Conservation (phyloP, 1,140 invertebrate species). For the Telenomus remus region DNA sequence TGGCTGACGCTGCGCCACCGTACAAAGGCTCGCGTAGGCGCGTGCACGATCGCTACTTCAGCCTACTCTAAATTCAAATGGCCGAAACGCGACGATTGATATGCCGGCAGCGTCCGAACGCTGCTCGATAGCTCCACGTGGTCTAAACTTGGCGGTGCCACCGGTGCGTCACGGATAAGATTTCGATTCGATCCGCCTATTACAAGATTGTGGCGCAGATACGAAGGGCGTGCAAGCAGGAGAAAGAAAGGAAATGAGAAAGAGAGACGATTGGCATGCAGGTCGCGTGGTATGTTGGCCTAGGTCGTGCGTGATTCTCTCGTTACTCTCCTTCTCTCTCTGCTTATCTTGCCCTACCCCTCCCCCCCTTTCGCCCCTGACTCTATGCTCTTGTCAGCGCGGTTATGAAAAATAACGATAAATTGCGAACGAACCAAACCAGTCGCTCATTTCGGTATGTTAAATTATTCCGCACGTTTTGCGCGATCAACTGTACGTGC, state of each 20-base stretch:
- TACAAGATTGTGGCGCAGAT: conserved; percentile 55
- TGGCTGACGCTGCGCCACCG: conserved; percentile 50
- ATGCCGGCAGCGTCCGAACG: conserved; percentile 44
- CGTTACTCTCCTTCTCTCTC: conserved; percentile 48
- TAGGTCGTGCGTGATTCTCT: conserved; percentile 72
- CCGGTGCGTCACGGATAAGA: conserved; percentile 51
- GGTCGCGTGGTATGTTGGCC: conserved; percentile 74
- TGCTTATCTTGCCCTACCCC: conserved; percentile 36
- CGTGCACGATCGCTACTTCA: conserved; percentile 44
- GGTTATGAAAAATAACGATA: conserved; percentile 48
- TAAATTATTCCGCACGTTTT: conserved; percentile 52
- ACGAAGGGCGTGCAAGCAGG: conserved; percentile 57
- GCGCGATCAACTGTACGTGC: conserved; percentile 29
- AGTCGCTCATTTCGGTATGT: conserved; percentile 39
- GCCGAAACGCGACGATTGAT: conserved; percentile 54
- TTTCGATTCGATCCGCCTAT: conserved; percentile 55
- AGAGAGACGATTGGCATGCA: conserved; percentile 72
- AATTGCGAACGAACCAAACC: conserved; percentile 43
- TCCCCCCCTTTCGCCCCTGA: conserved; percentile 6
- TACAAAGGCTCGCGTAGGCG: conserved; percentile 56
- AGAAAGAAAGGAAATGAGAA: conserved; percentile 63
- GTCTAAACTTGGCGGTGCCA: conserved; percentile 39
- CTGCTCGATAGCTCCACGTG: conserved; percentile 49
- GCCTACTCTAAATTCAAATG: conserved; percentile 55
- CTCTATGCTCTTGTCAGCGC: conserved; percentile 31